Evolutionary conservation across 2,797 vertebrate species (phyloP), one percentile per base, ranked within the genome.

Genomic region (Pangasius larnaudii): DNA sequence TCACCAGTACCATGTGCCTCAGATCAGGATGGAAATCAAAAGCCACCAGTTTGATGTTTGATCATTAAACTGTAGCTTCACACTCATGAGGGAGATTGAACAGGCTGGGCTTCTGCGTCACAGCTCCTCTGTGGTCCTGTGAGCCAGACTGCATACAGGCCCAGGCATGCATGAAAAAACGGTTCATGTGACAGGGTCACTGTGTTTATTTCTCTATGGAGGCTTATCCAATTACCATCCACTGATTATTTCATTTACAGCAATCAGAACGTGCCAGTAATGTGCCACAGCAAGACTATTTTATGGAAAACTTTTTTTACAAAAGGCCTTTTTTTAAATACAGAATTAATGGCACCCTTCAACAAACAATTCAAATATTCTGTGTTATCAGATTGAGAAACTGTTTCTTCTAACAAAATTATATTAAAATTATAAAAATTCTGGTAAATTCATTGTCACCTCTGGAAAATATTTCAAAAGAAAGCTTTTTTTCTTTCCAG

Each of bases 131-230:
- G 24, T 86, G 86, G 88, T 91, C 16, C 91, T 80, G 91, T 90
- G 86, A 91, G 94, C 93, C 92, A 92, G 93, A 89, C 92, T 89
- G 67, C 84, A 86, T 81, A 67, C 87, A 93, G 93, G 91, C 91
- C 89, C 86, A 87, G 89, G 89, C 93, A 93, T 93, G 92, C 90
- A 90, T 91, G 92, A 89, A 92, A 87, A 89, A 86, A 63, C 90
- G 91, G 93, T 92, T 94, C 91, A 91, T 91, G 89, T 94, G 92
- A 94, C 92, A 59, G 85, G 89, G 91, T 92, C 91, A 90, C 30
- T 91, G 91, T 90, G 93, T 89, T 90, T 91, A 89, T 94, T 94
- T 94, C 92, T 90, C 89, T 90, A 92, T 53, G 39, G 86, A 81
- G 85, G 65, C 85, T 84, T 92, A 91, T 95, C 85, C 0, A 87